Base-by-base conservation (phyloP, 2,888 invertebrate genomes). In the Belgica antarctica region DNA sequence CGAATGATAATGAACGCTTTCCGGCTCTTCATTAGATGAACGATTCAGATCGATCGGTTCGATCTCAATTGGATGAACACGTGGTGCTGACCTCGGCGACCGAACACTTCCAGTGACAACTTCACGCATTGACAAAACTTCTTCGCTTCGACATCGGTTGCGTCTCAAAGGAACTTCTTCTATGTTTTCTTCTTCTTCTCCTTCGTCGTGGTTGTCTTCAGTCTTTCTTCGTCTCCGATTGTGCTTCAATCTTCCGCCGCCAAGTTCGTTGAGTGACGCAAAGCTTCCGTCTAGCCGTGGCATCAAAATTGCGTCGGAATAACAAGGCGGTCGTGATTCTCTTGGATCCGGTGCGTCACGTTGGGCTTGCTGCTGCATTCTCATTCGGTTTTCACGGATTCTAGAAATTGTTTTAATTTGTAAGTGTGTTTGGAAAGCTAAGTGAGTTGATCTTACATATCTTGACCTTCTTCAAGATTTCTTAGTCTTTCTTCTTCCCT, bases 241-340 rank as follows among this genome's bases (percentile, higher is more conserved):
- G 4, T 79, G 78, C 72, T 82, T 82, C 1, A 80, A 79, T 31
- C 78, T 79, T 1, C 80, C 81, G 0, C 82, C 78, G 19, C 81
- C 81, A 4, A 78, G 57, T 71, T 78, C 76, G 71, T 77, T 41
- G 77, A 81, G 77, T 0, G 86, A 86, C 74, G 84, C 83, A 74
- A 83, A 83, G 0, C 87, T 87, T 2, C 83, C 77, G 74, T 85
- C 86, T 41, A 89, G 75, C 75, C 87, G 85, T 1, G 89, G 89
- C 86, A 91, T 87, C 19, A 86, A 82, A 70, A 91, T 81, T 31
- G 90, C 91, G 80, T 90, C 90, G 74, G 86, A 87, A 75, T 91
- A 91, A 1, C 87, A 87, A 0, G 91, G 91, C 36, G 90, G 87
- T 71, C 86, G 83, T 28, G 87, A 82, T 78, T 89, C 89, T 73